phyloP scores from a whole-genome alignment of 2,888 invertebrate species.

The Ommatoiulus sabulosus region DNA sequence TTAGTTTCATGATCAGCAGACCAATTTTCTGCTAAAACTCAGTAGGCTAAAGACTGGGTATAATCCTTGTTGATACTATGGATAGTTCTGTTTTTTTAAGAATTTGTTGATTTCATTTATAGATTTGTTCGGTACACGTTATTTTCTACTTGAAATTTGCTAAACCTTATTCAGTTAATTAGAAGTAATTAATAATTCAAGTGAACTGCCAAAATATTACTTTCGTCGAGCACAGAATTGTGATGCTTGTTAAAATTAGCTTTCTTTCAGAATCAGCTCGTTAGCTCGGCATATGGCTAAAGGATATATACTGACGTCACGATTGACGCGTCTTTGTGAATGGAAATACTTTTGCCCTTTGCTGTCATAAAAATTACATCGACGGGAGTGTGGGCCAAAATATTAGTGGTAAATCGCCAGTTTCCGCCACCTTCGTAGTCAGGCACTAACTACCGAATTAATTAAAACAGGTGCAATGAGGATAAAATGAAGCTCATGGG shows the following conservation, averaged over 20 bases:
- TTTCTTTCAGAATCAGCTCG: neutral
- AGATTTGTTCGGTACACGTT: no score
- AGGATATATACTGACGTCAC: neutral
- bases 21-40: no score
- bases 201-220: neutral
- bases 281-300: neutral
- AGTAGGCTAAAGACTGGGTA: no score
- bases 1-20: neutral
- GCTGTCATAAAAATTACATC: neutral
- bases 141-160: no score
- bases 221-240: neutral
- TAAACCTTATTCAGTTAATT: no score
- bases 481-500: conserved; percentile 11
- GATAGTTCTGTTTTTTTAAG: no score
- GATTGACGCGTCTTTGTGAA: neutral
- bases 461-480: conserved; percentile 36
- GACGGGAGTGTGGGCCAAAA: neutral
- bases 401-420: neutral
- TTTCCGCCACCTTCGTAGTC: neutral
- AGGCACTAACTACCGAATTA: conserved; percentile 22
- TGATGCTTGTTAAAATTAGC: neutral
- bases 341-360: neutral
- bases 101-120: no score
- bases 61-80: no score
- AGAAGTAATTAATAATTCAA: no score